Percentiles rank a stretch among this genome's conserved stretches.
These are phyloP conservation scores for Augochlorella aurata DNA, from an alignment of 2,888 invertebrate genomes.

Conservation along the genomic window DNA sequence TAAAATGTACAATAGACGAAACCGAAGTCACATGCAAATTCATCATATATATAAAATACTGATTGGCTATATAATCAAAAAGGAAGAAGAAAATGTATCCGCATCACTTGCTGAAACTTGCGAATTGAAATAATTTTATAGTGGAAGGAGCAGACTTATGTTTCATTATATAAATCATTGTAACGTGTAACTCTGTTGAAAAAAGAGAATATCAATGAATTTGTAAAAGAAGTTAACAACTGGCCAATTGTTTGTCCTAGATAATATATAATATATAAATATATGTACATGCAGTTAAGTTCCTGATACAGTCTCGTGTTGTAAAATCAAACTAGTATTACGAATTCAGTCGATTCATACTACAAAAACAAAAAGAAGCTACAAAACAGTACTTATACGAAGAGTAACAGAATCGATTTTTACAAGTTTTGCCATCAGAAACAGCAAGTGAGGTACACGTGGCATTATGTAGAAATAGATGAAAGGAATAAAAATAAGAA, in stretches of 20 bases:
- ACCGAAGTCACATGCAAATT: slow-evolving; percentile 22
- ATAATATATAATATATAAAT: slow-evolving; percentile 71
- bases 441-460: slow-evolving; percentile 70
- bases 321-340: slow-evolving; percentile 79
- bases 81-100: slow-evolving; percentile 28
- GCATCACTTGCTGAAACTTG: slow-evolving; percentile 48
- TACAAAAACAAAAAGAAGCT: slow-evolving; percentile 42
- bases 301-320: slow-evolving; percentile 79
- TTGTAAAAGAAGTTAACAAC: slow-evolving; percentile 70
- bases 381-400: slow-evolving; percentile 57
- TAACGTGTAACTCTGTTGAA: slow-evolving; percentile 66
- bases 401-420: slow-evolving; percentile 65
- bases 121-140: slow-evolving; percentile 57
- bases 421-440: slow-evolving; percentile 69
- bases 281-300: slow-evolving; percentile 76
- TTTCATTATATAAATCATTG: slow-evolving; percentile 65
- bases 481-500: slow-evolving; percentile 61
- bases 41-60: slow-evolving; percentile 43
- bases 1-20: slow-evolving; percentile 53
- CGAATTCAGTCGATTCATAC: slow-evolving; percentile 62
- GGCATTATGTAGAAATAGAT: slow-evolving; percentile 70
- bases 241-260: slow-evolving; percentile 74
- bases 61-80: slow-evolving; percentile 50
- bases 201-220: slow-evolving; percentile 64
- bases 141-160: slow-evolving; percentile 43